Evolutionary conservation across 2,888 invertebrate species (phyloP), one percentile per base, ranked within the genome.

Genomic region (Epirrhoe alternata): DNA sequence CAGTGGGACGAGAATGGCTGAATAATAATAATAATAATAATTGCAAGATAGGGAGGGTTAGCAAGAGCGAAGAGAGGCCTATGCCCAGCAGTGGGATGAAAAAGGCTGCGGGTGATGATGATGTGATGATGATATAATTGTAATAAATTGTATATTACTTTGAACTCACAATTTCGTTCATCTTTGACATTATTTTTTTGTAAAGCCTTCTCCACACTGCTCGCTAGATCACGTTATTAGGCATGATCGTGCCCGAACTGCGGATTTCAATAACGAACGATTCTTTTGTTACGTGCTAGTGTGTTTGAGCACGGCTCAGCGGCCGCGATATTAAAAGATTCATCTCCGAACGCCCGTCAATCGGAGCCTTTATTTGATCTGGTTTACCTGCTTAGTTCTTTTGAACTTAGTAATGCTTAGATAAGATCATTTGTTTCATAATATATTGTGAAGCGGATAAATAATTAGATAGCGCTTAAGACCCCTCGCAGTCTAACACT

Each of bases 181-280:
- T 3, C 35, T 45, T n/a, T 45, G 2, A 6, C 10, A n/a, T n/a
- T 5, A 42, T 42, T 42, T 42, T 8, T 12, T 42, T 42, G 42
- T 49, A 16, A 70, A 61, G 65, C 73, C 62, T 10, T 42, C 68
- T 82, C 83, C 79, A 69, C 38, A 61, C 63, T 66, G 16, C 1
- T 6, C 42, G 7, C 63, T 77, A 67, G 76, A 81, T 82, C 82
- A 80, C 85, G 88, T 88, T 91, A 90, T 89, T 90, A 91, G 88
- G 85, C 86, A 88, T 87, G 87, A 89, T 84, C 84, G 84, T 80
- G 81, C 77, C 61, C 74, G 80, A 83, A 81, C 85, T 84, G 84
- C 82, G 88, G 89, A 89, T 90, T 91, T 90, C 91, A 92, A 91
- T 91, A 92, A 90, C 84, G 81, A 79, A 77, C 80, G 84, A 83